Evolutionary conservation across 2,797 vertebrate species (phyloP).

Genomic region (Periophthalmus magnuspinnatus): DNA sequence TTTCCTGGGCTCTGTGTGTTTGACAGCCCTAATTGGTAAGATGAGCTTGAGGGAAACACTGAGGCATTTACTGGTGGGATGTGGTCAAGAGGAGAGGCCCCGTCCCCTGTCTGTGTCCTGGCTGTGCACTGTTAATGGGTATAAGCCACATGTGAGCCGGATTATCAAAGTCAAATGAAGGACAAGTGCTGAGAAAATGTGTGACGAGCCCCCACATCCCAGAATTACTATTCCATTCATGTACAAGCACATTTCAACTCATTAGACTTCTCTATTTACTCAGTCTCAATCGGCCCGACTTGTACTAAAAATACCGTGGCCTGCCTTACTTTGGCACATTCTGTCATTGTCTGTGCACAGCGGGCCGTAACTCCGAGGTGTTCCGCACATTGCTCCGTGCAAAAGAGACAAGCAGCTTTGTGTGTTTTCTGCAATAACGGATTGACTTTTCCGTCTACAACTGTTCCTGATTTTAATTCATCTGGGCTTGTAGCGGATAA

Average conservation of each 20-base stretch:
- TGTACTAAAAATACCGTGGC: slow-evolving; percentile 81
- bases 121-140: slow-evolving; percentile 76
- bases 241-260: slow-evolving; percentile 74
- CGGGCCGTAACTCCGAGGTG: slow-evolving; percentile 55
- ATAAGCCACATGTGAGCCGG: slow-evolving; percentile 72
- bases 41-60: slow-evolving; percentile 60
- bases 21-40: slow-evolving; percentile 76
- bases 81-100: slow-evolving; percentile 55
- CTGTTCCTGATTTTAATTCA: slow-evolving; percentile 62
- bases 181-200: slow-evolving; percentile 77
- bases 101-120: slow-evolving; percentile 62
- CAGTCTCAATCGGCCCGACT: slow-evolving; percentile 74
- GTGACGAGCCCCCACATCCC: slow-evolving; percentile 71
- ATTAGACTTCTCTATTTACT: slow-evolving; percentile 82
- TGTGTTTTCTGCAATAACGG: slow-evolving; percentile 68
- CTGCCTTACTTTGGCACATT: slow-evolving; percentile 80
- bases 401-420: slow-evolving; percentile 61
- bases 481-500: slow-evolving; percentile 65
- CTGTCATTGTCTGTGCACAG: slow-evolving; percentile 73
- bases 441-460: slow-evolving; percentile 58
- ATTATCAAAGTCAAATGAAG: slow-evolving; percentile 83
- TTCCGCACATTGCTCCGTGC: slow-evolving; percentile 48
- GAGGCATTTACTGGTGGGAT: slow-evolving; percentile 36
- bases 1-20: slow-evolving; percentile 42
- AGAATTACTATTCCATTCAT: slow-evolving; percentile 77